Evolutionary conservation across 2,797 vertebrate genomes (phyloP).

Genomic region (Hippopotamyrus pictus): DNA sequence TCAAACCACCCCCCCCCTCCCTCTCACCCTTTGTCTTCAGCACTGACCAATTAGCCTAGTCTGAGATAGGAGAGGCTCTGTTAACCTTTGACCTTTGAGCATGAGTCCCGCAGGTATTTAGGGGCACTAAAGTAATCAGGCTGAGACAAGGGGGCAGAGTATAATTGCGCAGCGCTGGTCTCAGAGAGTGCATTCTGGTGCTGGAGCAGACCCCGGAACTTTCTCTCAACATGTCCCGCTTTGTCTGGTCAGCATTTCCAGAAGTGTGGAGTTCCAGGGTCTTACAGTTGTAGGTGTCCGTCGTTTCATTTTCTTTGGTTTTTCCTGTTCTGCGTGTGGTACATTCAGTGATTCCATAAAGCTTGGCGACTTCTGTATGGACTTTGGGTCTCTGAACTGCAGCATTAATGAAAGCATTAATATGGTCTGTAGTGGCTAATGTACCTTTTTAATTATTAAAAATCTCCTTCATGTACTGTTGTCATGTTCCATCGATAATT

Average conservation of each 20-base stretch:
- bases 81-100: conserved; percentile 35
- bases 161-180: neutral
- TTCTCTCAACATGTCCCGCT: conserved; percentile 41
- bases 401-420: neutral
- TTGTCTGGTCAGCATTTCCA: conserved; percentile 40
- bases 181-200: neutral
- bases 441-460: neutral
- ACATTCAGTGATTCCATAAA: neutral
- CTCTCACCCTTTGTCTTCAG: conserved; percentile 3
- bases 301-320: neutral
- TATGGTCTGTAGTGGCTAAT: neutral
- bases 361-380: neutral
- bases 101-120: conserved; percentile 27
- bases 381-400: neutral
- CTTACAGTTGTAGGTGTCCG: conserved; percentile 42
- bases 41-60: conserved; percentile 31
- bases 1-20: neutral
- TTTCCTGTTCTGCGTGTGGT: neutral
- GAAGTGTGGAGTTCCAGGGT: conserved; percentile 48
- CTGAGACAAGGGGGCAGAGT: neutral
- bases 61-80: conserved; percentile 43
- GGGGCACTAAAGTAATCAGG: conserved; percentile 25
- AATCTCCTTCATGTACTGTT: neutral
- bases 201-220: neutral
- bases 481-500: neutral